Evolutionary conservation across 2,797 vertebrate species (phyloP).

Genomic region (Alosa sapidissima): DNA sequence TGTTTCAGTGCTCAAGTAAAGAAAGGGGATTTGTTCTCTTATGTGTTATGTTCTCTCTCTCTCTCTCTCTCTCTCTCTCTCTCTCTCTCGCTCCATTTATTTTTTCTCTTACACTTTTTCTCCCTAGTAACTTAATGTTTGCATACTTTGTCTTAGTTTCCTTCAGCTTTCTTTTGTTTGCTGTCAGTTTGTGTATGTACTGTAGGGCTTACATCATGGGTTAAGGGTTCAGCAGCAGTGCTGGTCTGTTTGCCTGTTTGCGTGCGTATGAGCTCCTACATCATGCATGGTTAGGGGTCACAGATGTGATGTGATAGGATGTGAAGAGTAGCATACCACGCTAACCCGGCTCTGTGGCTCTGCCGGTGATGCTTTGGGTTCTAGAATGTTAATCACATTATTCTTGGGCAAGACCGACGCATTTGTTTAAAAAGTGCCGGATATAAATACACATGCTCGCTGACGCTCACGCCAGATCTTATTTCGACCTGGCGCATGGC

Average conservation of each 20-base stretch:
- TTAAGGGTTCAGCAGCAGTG: background rate
- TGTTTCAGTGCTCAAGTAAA: background rate
- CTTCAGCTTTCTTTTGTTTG: background rate
- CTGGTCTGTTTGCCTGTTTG: background rate
- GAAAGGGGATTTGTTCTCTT: background rate
- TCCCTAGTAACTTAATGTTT: background rate
- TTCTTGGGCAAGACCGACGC: conserved; percentile 30
- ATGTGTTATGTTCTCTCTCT: background rate
- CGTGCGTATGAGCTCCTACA: background rate
- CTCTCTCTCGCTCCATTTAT: background rate
- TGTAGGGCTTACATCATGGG: background rate
- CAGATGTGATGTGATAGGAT: background rate
- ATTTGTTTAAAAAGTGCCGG: background rate
- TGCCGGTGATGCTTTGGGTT: background rate
- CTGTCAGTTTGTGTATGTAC: background rate
- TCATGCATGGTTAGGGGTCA: background rate
- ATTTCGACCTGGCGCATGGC: conserved; percentile 5
- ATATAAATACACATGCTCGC: conserved; percentile 36
- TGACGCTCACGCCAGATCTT: background rate
- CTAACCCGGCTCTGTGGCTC: background rate
- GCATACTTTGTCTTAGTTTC: background rate
- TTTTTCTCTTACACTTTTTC: background rate
- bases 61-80: background rate
- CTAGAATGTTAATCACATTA: conserved; percentile 32
- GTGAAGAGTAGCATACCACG: background rate